Conservation (phyloP, 2,113 vertebrate species). For the Zosterops hypoxanthus region DNA sequence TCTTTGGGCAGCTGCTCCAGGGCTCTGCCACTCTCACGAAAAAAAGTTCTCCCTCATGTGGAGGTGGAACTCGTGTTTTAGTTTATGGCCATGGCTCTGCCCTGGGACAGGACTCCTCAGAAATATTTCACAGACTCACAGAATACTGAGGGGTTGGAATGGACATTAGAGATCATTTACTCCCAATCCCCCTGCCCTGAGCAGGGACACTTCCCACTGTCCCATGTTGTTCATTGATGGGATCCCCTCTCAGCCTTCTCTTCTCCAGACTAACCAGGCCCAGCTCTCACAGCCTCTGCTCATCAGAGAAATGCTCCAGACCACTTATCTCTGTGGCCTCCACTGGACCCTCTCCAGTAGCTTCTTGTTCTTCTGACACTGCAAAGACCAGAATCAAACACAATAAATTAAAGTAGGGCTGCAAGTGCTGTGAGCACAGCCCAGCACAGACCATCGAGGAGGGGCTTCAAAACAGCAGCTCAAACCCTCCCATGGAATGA, state of each 20-base stretch:
- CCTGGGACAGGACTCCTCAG: neutral
- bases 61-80: neutral
- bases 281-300: neutral
- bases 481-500: fast-evolving
- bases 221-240: neutral
- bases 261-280: neutral
- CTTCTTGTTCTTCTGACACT: neutral
- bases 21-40: neutral
- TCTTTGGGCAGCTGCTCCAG: neutral
- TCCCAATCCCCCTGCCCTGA: neutral
- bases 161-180: neutral
- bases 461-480: neutral
- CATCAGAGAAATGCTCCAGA: neutral
- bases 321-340: neutral
- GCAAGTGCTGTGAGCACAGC: neutral
- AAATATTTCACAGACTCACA: neutral
- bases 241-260: neutral
- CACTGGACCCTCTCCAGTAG: neutral
- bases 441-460: neutral
- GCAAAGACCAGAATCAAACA: neutral
- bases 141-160: neutral
- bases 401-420: neutral
- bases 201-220: neutral
- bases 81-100: neutral
- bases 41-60: neutral